Base-by-base conservation (phyloP, 2,888 invertebrate genomes). In the Drosophila koepferae region DNA sequence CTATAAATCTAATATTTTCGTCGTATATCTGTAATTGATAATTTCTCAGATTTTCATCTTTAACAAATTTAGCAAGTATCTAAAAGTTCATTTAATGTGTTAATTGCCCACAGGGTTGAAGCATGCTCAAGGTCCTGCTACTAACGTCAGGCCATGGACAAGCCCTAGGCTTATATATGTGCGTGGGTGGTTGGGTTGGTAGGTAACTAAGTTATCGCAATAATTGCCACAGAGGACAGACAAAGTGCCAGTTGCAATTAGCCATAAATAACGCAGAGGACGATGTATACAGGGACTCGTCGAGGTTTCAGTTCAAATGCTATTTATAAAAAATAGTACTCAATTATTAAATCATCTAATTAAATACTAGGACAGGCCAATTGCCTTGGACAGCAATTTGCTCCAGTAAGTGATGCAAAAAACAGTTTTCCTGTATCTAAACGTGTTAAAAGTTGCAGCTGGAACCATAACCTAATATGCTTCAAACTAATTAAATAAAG, bases 191-290 rank as follows among this genome's bases (percentile, higher is more conserved):
- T 28, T 53, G 58, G 41, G 53, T 60, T 62, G 63, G 63, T n/a
- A 16, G 23, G 9, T 56, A 68, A 74, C 56, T 61, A 55, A 64
- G 72, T 74, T 74, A 68, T 74, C 49, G 58, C 40, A 31, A 60
- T 72, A 62, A 86, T 69, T 80, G 71, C 62, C 65, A 51, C 66
- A 54, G 54, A 59, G 67, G 59, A 62, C 53, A 48, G 14, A 16
- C 46, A 3, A 16, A 46, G 46, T 56, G 72, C 48, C 63, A 46
- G 23, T 44, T 36, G 67, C 72, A 84, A 89, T 87, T 90, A 85
- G 70, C 83, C 78, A 75, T 66, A 82, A 85, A 85, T 82, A 85
- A 62, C 41, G 36, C 43, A 62, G 34, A 23, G 3, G 4, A 53
- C 61, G 8, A 43, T 49, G 58, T 12, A 9, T n/a, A 46, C 20